Evolutionary conservation across 2,113 vertebrate species (phyloP), one percentile per base, ranked within the genome.

Genomic region (Microcebus jonahi): DNA sequence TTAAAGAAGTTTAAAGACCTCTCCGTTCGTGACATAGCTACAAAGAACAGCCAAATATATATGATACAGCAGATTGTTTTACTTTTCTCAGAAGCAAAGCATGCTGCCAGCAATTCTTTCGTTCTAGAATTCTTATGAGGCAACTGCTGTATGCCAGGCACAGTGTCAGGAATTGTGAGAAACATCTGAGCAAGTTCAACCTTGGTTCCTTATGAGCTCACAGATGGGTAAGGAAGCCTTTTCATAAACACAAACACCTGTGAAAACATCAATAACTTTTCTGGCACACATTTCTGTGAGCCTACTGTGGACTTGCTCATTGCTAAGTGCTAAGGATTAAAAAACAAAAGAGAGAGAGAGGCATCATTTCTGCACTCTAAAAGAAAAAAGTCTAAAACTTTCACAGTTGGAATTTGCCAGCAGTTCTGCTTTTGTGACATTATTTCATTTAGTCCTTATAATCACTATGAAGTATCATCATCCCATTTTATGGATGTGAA

Each of bases 1-100:
- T 76, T 79, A 92, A 45, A 84, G 79, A 84, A 87, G 55, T 90
- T 93, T 75, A 81, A 95, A 83, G 88, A 73, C 29, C 80, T 77
- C 83, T 93, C n/a, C 63, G 8, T 90, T 84, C 61, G 48, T 88
- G 76, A 85, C n/a, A 1, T 7, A 76, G 59, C 75, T 80, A 89
- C 50, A 63, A 84, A 90, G 67, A 70, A 87, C 21, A 15, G 13
- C 15, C 48, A 88, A 29, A 82, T 70, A 36, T 6, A 73, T 42
- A 63, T 18, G 76, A 88, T 20, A 42, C 15, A 91, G 36, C 75
- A 25, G 36, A 55, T 61, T 61, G 21, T 27, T 96, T 53, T 75
- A 17, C 63, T 97, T 91, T 21, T 55, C 39, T 91, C 9, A 48
- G 75, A 85, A 68, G 50, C 45, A n/a, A 21, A 48, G 11, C 39